Base-by-base conservation (phyloP, 2,113 vertebrate genomes). In the Gadus chalcogrammus region DNA sequence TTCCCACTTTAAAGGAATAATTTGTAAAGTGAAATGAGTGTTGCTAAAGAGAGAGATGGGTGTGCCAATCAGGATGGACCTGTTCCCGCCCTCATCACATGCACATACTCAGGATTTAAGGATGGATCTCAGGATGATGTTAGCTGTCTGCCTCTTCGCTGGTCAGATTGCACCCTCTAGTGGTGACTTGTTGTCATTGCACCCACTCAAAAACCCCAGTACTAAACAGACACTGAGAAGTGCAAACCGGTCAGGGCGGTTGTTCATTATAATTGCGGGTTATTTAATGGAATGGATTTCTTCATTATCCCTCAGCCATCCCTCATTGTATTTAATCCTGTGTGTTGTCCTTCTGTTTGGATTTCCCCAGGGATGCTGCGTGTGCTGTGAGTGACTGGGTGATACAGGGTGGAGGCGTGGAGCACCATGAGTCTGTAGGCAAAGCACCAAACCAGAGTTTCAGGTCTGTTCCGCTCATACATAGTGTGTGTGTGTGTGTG, bases 391-490 rank as follows among this genome's bases (percentile, higher is more conserved):
- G 61, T 28, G 24, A 63, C 55, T 67, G 35, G 42, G 53, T 68
- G 5, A 64, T 11, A 69, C 17, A 73, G 69, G 86, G 85, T 15
- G 84, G 67, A 74, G 86, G 85, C 17, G 84, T 67, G 73, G 78
- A 58, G 22, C 3, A 11, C 11, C 1, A 38, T 20, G 52, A 64
- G 61, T 42, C 70, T 64, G 17, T 5, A 17, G 68, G 56, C 20
- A 38, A 60, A 5, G 63, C 63, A 17, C 12, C 3, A 68, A 87
- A 86, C 90, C 69, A 0, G 88, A 70, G 74, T 90, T 84, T 85
- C 89, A 82, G 84, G 87, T 90, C 82, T 73, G 77, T 80, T 80
- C 80, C 88, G 87, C 42, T 48, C 42, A 9, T 48, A 3, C 82
- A 88, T 79, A 82, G 77, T 62, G 64, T 28, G 65, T 80, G 82